Evolutionary conservation across 2,888 invertebrate genomes (phyloP).

Genomic region (Diadegma fenestrale): DNA sequence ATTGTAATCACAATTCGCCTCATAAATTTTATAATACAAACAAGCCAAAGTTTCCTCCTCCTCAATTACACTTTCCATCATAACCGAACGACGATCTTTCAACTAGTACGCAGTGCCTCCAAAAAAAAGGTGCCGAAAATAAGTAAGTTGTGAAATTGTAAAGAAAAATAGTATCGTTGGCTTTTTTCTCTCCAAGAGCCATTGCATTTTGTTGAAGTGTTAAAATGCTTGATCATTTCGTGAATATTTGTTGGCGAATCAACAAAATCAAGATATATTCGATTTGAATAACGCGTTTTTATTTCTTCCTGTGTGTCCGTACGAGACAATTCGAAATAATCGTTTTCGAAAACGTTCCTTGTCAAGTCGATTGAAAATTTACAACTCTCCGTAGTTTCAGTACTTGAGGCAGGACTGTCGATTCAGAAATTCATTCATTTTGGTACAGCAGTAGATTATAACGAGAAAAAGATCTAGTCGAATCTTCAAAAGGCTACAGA

Average conservation of each 20-base stretch:
- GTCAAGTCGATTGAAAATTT: not conserved
- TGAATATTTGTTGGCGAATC: too few species aligned
- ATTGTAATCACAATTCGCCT: constrained; percentile 61
- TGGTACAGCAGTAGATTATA: too few species aligned
- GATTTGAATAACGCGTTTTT: not conserved
- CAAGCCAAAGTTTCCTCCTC: not conserved
- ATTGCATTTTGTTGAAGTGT: not conserved
- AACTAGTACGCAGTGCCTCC: not conserved
- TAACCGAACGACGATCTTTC: not conserved
- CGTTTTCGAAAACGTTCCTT: not conserved
- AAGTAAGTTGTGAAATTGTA: not conserved
- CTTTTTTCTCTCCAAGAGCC: not conserved
- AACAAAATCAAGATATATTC: not conserved
- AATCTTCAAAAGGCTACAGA: too few species aligned
- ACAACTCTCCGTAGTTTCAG: too few species aligned
- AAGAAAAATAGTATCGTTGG: not conserved
- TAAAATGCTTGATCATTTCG: not conserved
- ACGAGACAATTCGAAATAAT: not conserved
- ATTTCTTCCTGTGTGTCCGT: not conserved
- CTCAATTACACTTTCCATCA: constrained; percentile 10
- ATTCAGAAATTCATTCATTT: too few species aligned
- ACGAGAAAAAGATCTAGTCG: too few species aligned
- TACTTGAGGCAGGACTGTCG: too few species aligned
- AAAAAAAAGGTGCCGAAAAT: not conserved
- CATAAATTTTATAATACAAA: constrained; percentile 55